Evolutionary conservation across 2,797 vertebrate species (phyloP), one percentile per base, ranked within the genome.

Genomic region (Acomys russatus): DNA sequence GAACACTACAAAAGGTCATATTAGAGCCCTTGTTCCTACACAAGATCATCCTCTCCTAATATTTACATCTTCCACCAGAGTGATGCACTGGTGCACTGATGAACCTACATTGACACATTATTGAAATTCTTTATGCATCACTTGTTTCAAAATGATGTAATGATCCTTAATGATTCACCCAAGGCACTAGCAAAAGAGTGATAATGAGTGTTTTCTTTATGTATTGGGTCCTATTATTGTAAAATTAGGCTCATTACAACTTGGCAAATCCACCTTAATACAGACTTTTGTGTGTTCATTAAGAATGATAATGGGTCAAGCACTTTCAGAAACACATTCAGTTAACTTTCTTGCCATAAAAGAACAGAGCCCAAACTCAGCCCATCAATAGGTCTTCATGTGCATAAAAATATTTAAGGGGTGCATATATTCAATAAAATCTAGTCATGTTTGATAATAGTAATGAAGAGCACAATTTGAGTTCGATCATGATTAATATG

Each of bases 181-280:
- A 86, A 91, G 64, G 18, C 44, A 84, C 33, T 79, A 91, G 77
- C 3, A 77, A 87, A 59, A 76, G 0, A 1, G 38, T 78, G 76
- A 35, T 93, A 94, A 96, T 66, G 87, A 96, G 64, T 8, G n/a
- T 78, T 91, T 88, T 93, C 73, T 89, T 92, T 92, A 94, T 95
- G 63, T 87, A 79, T 1, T 87, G 51, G 9, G 18, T 76, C 38
- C 18, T 91, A 30, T 70, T 68, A 80, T 59, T 92, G 30, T 51
- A 90, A 85, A 86, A 84, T 87, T 80, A 63, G 56, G 20, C 20
- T 96, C 66, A 92, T 95, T 92, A 91, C 91, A 96, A 71, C 28
- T 92, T 94, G 51, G 38, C 44, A 94, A 94, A 74, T 64, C 25
- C 77, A 96, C 66, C 56, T 91, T 17, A 91, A 79, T 66, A 70